Evolutionary conservation across 1,140 invertebrate genomes (phyloP).

Genomic region (Oppia nitens): DNA sequence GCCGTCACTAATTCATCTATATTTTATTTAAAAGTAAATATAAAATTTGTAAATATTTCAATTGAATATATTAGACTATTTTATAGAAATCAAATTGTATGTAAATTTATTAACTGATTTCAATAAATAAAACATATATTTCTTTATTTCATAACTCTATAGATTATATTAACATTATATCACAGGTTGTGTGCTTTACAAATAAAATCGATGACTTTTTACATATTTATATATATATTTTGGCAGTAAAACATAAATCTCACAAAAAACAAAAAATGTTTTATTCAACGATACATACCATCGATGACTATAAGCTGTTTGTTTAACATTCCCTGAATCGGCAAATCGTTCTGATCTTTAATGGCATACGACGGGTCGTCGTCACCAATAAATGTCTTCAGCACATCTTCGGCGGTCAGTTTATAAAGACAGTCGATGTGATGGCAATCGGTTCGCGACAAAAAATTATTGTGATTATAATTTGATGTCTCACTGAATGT

Average conservation of each 20-base stretch:
- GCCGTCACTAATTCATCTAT: slow-evolving; percentile 1
- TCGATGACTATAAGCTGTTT: slow-evolving; percentile 21
- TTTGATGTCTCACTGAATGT: slow-evolving; percentile 12
- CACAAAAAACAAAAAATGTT: no score
- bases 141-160: no score
- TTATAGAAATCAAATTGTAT: no score
- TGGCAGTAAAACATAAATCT: no score
- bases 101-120: no score
- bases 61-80: no score
- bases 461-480: slow-evolving; percentile 1
- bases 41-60: no score
- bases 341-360: slow-evolving; percentile 22
- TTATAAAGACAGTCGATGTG: slow-evolving; percentile 11
- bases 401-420: slow-evolving; percentile 11
- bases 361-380: slow-evolving; percentile 21
- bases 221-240: no score
- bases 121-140: no score
- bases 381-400: slow-evolving; percentile 18
- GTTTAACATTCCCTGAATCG: slow-evolving; percentile 21
- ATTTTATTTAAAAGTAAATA: not conserved
- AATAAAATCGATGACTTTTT: no score
- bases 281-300: slow-evolving; percentile 12
- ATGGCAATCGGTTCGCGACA: slow-evolving; percentile 3
- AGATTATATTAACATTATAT: no score
- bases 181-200: no score